A percentile compares a stretch with the other conserved stretches of the same genome.
Evolutionary conservation across 2,888 invertebrate genomes (phyloP).

Genomic region (Frankliniella fusca): DNA sequence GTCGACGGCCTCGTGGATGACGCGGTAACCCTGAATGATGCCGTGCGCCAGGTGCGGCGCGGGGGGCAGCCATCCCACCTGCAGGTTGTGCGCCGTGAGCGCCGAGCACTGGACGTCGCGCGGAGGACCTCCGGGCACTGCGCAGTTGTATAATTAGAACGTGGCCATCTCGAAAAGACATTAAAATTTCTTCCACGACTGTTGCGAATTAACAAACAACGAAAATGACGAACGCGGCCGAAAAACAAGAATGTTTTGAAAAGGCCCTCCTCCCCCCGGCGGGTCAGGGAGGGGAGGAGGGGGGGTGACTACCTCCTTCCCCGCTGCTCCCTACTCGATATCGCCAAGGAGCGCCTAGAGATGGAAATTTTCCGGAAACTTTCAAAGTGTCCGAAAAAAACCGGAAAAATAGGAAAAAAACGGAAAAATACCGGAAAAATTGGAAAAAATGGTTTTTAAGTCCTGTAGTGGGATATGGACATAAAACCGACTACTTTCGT

Average conservation of each 20-base stretch:
- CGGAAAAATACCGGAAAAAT: too few relatives aligned
- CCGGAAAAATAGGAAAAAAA: too few relatives aligned
- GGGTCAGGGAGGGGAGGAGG: too few relatives aligned
- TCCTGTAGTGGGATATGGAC: too few relatives aligned
- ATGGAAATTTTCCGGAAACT: too few relatives aligned
- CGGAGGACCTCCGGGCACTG: slow-evolving; percentile 44
- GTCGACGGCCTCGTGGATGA: slow-evolving; percentile 49
- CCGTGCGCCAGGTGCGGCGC: slow-evolving; percentile 45
- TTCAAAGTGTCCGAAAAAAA: too few relatives aligned
- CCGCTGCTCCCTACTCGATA: too few relatives aligned
- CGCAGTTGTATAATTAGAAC: slow-evolving; percentile 29
- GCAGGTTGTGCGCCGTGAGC: slow-evolving; percentile 43
- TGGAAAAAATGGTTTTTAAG: too few relatives aligned
- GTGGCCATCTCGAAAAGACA: background rate
- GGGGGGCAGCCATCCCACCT: slow-evolving; percentile 43
- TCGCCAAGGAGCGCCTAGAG: too few relatives aligned
- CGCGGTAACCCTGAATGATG: slow-evolving; percentile 50
- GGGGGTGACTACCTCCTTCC: too few relatives aligned
- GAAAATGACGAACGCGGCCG: background rate
- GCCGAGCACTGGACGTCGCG: slow-evolving; percentile 43
- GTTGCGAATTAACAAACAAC: background rate
- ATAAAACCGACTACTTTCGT: too few relatives aligned
- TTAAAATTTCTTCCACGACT: background rate
- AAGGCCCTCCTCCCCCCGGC: background rate
- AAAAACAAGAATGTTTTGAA: background rate